Conservation (phyloP, 23 tunicate species). For the Clavelina lepadiformis region DNA sequence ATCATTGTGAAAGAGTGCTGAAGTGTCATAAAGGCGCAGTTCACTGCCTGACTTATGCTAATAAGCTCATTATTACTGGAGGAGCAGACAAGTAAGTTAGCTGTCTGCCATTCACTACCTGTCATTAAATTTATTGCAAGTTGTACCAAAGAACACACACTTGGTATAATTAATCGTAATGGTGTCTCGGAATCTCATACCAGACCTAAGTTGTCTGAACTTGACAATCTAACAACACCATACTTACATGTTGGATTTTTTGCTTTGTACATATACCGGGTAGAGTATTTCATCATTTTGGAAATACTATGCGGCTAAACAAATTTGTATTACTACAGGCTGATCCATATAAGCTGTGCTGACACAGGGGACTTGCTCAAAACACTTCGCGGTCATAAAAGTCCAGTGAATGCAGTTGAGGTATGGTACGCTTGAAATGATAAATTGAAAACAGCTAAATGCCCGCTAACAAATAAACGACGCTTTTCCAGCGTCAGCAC, state of each 20-base stretch:
- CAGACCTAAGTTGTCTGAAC: no score
- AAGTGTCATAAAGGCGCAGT: constrained; percentile 43
- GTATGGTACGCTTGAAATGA: constrained; percentile 18
- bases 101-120: no score
- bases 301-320: background rate
- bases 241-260: no score
- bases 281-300: no score
- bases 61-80: constrained; percentile 50
- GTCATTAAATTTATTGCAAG: no score
- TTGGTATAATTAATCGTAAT: no score
- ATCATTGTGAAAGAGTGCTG: constrained; percentile 27
- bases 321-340: constrained; percentile 13
- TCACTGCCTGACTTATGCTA: constrained; percentile 43
- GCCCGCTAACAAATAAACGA: background rate
- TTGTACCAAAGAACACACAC: no score
- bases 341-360: constrained; percentile 27
- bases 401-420: constrained; percentile 49
- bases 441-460: background rate
- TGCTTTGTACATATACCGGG: no score
- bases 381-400: constrained; percentile 32
- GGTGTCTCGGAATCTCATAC: no score
- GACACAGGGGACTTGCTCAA: constrained; percentile 36
- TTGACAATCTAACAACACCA: no score
- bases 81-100: constrained; percentile 77
- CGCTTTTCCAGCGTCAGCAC: constrained; percentile 36